Conservation (phyloP, 2,888 invertebrate species). For the Disparrhopalites patrizii region DNA sequence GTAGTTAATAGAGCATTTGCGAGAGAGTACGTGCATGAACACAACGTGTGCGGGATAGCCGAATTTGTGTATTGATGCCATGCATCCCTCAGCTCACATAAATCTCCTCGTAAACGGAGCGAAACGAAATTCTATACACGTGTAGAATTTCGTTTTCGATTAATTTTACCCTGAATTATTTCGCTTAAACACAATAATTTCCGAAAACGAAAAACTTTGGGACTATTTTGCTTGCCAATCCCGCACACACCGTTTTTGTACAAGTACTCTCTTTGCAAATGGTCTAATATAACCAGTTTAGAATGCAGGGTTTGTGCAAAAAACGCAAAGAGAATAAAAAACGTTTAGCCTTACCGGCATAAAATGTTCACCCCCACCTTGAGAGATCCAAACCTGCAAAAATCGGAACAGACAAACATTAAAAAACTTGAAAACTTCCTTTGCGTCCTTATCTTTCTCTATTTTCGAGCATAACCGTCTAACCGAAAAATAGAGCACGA, state of each 20-base stretch:
- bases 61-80: no score
- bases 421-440: slow-evolving; percentile 24
- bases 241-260: no score
- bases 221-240: not conserved
- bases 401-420: slow-evolving; percentile 48
- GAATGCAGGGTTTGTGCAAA: no score
- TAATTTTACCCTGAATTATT: not conserved
- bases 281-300: no score
- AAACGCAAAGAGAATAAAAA: no score
- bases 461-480: not conserved
- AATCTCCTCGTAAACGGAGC: no score
- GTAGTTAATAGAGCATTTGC: no score
- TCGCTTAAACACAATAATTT: not conserved
- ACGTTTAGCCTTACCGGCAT: slow-evolving; percentile 44
- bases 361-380: slow-evolving; percentile 38
- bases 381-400: slow-evolving; percentile 48
- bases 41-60: no score
- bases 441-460: slow-evolving; percentile 1
- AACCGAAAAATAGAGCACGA: no score
- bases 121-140: not conserved
- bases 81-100: no score
- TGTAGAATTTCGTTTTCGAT: not conserved
- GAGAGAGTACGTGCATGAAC: no score
- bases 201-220: not conserved
- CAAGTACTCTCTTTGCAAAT: no score